Conservation (phyloP, 2,888 invertebrate genomes). For the Torymus tubicola region DNA sequence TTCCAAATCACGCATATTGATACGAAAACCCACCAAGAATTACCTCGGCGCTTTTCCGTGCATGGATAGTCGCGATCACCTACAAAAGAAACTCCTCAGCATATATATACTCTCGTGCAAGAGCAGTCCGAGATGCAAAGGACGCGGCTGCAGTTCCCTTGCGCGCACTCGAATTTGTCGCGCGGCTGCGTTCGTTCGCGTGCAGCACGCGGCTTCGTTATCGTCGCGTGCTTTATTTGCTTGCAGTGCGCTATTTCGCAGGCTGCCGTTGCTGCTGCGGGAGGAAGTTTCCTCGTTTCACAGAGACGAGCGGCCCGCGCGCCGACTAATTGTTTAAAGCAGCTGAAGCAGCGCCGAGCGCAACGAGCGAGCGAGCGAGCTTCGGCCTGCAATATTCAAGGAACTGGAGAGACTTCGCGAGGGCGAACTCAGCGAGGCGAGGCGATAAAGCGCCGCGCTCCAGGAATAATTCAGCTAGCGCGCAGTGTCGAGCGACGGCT, state of each 20-base stretch:
- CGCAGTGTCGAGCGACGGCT: slow-evolving; percentile 6
- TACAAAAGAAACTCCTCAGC: no score
- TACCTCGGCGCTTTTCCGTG: no score
- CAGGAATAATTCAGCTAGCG: slow-evolving; percentile 29
- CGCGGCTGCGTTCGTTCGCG: slow-evolving; percentile 3
- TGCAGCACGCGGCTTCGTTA: slow-evolving; percentile 7
- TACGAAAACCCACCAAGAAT: no score
- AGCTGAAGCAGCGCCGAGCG: slow-evolving; percentile 2
- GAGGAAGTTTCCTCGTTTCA: not conserved
- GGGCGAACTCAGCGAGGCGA: slow-evolving; percentile 6
- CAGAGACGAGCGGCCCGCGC: not conserved
- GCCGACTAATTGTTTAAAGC: slow-evolving; percentile 35
- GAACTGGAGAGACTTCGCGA: slow-evolving; percentile 37
- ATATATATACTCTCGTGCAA: no score
- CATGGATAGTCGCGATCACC: no score
- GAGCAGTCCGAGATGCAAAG: no score
- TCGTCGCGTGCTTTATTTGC: not conserved
- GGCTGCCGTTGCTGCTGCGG: not conserved
- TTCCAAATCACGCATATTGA: no score
- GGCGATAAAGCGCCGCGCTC: slow-evolving; percentile 19
- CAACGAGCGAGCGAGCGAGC: no score
- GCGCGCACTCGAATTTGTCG: not conserved
- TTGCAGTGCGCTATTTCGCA: not conserved
- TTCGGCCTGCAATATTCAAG: slow-evolving; percentile 31
- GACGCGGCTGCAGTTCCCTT: not conserved